phyloP scores from a whole-genome alignment of 1,140 invertebrate genomes.

The Saccostrea echinata region DNA sequence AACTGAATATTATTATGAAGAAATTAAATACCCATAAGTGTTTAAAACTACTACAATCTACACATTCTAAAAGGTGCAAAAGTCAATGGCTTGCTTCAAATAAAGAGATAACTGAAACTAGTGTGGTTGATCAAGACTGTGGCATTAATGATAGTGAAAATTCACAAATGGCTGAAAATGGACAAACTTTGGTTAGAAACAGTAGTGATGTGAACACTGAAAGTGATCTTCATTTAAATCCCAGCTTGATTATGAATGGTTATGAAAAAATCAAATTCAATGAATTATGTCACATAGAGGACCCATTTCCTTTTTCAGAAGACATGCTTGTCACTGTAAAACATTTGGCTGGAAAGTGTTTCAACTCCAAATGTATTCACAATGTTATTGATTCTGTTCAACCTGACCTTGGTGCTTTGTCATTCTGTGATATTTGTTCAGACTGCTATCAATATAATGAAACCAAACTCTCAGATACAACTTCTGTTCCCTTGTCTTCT shows the following conservation, averaged over 20 bases:
- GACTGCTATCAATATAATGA: neutral
- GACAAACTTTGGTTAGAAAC: neutral
- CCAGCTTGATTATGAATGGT: neutral
- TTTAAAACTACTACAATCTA: neutral
- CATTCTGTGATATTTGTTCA: neutral
- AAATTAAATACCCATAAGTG: neutral
- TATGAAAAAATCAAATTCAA: neutral
- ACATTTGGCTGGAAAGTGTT: neutral
- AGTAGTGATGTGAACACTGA: neutral
- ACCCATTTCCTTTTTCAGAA: neutral
- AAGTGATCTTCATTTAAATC: neutral
- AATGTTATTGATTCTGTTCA: neutral
- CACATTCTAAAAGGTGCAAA: conserved; percentile 5
- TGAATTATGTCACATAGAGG: neutral
- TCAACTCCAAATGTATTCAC: neutral
- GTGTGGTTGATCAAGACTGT: neutral
- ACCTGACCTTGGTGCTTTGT: neutral
- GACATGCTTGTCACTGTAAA: neutral
- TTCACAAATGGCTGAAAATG: neutral
- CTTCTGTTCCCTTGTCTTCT: neutral
- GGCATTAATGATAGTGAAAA: neutral
- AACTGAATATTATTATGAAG: conserved; percentile 48
- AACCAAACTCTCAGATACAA: neutral
- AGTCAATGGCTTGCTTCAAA: neutral
- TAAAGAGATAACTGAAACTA: neutral